phyloP scores from a whole-genome alignment of 2,797 vertebrate species.

The Potorous gilbertii region DNA sequence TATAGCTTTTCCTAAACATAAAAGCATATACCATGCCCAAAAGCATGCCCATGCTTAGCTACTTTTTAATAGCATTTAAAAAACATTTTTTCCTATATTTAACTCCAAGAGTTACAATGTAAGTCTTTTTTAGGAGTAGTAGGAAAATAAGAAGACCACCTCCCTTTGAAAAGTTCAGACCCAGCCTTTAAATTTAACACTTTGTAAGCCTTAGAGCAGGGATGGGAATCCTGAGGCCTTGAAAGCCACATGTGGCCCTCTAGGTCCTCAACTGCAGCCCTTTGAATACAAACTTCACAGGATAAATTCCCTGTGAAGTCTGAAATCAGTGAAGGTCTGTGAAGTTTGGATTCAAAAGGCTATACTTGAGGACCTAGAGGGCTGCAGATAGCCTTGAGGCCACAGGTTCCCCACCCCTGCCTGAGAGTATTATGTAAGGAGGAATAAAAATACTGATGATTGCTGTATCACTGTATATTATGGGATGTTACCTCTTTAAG shows the following conservation, averaged over 20 bases:
- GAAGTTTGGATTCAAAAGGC: too few relatives aligned
- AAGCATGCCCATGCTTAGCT: neutral
- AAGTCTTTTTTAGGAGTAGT: neutral
- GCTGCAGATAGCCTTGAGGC: too few relatives aligned
- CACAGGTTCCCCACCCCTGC: too few relatives aligned
- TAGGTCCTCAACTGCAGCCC: too few relatives aligned
- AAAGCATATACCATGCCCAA: neutral
- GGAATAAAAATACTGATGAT: neutral
- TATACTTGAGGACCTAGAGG: too few relatives aligned
- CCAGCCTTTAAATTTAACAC: conserved; percentile 25
- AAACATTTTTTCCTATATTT: neutral
- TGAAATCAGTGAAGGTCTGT: too few relatives aligned
- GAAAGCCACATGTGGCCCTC: too few relatives aligned
- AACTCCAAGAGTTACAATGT: neutral
- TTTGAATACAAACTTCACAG: too few relatives aligned
- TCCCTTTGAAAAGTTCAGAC: conserved; percentile 31
- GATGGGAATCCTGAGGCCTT: too few relatives aligned
- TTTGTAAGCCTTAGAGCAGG: neutral
- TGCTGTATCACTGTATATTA: neutral
- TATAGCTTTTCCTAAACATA: conserved; percentile 40
- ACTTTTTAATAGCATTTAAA: neutral
- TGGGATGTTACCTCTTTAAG: neutral
- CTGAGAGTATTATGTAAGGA: neutral
- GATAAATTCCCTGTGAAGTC: too few relatives aligned
- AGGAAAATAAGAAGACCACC: neutral